Evolutionary conservation across 2,797 vertebrate genomes (phyloP), one percentile per base, ranked within the genome.

Genomic region (Perodicticus potto): DNA sequence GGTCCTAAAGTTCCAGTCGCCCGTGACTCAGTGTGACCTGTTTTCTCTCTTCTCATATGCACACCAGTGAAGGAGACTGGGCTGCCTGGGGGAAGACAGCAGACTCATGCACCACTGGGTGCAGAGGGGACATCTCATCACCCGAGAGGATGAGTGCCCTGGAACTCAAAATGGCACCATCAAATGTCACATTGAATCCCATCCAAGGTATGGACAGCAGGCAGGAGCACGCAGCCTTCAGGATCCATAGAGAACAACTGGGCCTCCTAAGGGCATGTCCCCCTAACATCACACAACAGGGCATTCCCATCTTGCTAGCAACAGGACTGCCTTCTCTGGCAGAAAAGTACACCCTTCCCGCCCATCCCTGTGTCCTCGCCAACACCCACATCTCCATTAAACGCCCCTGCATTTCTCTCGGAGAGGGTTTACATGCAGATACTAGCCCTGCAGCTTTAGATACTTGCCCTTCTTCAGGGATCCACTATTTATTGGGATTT

Each of bases 361-460:
- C 63, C 5, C 59, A 2, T 20, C 19, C 88, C 73, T 37, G 16
- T 61, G 11, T 63, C 82, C 72, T 43, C 82, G 16, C 61, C 63
- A 11, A 6, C 40, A 16, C 65, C 84, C 78, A 9, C 16, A 20
- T 72, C 94, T 53, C 65, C 72, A 59, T 16, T 45, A 78, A 49
- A 96, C 45, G 29, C 29, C 65, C 1, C 7, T 61, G 37, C 84
- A 86, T 91, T 95, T 85, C 86, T 63, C 86, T 67, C 5, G 5
- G 73, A 65, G 92, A 80, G 65, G 17, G 61, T 43, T 45, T 65
- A 43, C 49, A 40, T 2, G 7, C 20, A 25, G 73, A 61, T 70
- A 55, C 37, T 29, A 59, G 32, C 78, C 77, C n/a, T 0, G 16
- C 27, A 77, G 77, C 73, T 77, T 27, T 27, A 22, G 49, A 22